These are phyloP conservation scores for Anastatus disparis DNA, from an alignment of 1,140 invertebrate species.

Conservation along the genomic window DNA sequence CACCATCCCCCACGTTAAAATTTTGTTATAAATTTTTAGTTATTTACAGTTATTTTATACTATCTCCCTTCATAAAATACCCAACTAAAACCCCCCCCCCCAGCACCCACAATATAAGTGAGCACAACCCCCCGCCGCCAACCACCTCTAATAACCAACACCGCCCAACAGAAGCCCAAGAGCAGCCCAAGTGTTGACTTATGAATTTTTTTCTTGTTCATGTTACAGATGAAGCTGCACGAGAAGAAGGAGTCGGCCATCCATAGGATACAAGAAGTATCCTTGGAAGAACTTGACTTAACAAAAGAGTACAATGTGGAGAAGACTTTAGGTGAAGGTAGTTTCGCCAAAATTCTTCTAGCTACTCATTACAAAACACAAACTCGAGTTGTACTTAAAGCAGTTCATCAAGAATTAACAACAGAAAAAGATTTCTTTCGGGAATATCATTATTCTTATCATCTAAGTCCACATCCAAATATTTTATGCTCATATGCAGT, in stretches of 20 bases:
- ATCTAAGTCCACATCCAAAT: conserved; percentile 77
- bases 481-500: conserved; percentile 78
- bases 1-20: too few relatives aligned
- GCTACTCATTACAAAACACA: conserved; percentile 71
- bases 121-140: too few relatives aligned
- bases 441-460: conserved; percentile 83
- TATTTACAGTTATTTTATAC: too few relatives aligned
- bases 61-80: too few relatives aligned
- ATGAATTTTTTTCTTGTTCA: not conserved
- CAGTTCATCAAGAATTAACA: conserved; percentile 76
- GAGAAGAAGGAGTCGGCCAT: conserved; percentile 63
- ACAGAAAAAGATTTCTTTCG: conserved; percentile 77
- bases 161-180: too few relatives aligned
- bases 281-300: conserved; percentile 69
- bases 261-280: conserved; percentile 70
- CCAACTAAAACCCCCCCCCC: too few relatives aligned
- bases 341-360: conserved; percentile 76
- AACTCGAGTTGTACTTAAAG: conserved; percentile 74
- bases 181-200: too few relatives aligned
- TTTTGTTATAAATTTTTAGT: too few relatives aligned
- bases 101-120: too few relatives aligned
- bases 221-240: conserved; percentile 63
- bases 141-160: too few relatives aligned
- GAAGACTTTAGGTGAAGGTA: conserved; percentile 75
- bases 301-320: conserved; percentile 74